Conservation (phyloP, 2,797 vertebrate species). For the Gastrophryne carolinensis region DNA sequence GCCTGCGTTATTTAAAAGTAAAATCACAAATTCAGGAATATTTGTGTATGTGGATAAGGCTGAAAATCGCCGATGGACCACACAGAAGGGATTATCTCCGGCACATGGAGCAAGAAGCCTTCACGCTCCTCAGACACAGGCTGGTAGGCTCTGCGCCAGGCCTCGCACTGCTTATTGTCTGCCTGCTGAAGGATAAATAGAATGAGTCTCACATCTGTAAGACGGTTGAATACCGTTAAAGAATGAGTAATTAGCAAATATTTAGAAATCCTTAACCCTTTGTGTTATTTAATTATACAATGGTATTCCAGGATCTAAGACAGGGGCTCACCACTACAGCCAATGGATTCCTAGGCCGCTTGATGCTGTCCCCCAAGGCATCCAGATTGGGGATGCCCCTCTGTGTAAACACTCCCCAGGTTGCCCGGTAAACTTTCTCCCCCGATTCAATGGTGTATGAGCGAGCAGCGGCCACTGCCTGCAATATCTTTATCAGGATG, state of each 20-base stretch:
- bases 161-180: constrained; percentile 7
- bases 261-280: not conserved
- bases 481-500: too few relatives aligned
- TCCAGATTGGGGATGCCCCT: too few relatives aligned
- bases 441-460: too few relatives aligned
- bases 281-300: too few relatives aligned
- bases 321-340: too few relatives aligned
- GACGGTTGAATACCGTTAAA: not conserved
- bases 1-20: constrained; percentile 37
- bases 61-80: constrained; percentile 37
- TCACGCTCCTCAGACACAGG: not conserved
- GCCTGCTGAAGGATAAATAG: not conserved
- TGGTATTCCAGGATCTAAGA: too few relatives aligned
- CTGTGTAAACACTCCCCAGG: too few relatives aligned
- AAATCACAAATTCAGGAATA: constrained; percentile 36
- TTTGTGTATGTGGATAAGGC: constrained; percentile 2
- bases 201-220: constrained; percentile 4
- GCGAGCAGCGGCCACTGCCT: too few relatives aligned
- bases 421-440: too few relatives aligned
- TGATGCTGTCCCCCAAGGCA: too few relatives aligned
- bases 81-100: constrained; percentile 35
- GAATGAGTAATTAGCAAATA: not conserved
- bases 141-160: not conserved
- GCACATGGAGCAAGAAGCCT: not conserved
- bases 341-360: too few relatives aligned